phyloP scores from a whole-genome alignment of 2,113 vertebrate genomes.

The Paratilapia polleni region DNA sequence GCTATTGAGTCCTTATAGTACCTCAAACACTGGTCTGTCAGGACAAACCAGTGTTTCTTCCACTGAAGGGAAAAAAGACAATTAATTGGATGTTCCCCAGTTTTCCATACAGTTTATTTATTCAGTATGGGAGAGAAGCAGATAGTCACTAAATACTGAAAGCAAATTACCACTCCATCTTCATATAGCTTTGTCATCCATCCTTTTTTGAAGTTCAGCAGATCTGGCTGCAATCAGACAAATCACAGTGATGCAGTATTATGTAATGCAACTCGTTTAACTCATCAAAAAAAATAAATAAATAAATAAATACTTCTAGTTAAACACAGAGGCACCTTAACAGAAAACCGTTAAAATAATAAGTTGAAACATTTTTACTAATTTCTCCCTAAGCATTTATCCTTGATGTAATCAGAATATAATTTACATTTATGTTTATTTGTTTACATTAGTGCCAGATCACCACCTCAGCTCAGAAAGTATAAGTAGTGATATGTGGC shows the following conservation, averaged over 20 bases:
- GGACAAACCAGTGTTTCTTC: slow-evolving; percentile 99
- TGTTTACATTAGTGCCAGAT: slow-evolving; percentile 38
- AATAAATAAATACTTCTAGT: too few relatives aligned
- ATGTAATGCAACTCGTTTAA: neutral
- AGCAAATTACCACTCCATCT: slow-evolving; percentile 89
- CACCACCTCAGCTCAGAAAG: slow-evolving; percentile 5
- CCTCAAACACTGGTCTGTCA: slow-evolving; percentile 94
- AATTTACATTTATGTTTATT: neutral
- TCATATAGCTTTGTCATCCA: slow-evolving; percentile 98
- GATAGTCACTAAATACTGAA: neutral
- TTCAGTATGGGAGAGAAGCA: neutral
- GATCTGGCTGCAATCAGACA: slow-evolving; percentile 85
- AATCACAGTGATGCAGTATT: neutral
- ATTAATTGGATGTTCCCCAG: neutral
- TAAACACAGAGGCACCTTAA: neutral
- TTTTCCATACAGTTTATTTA: neutral
- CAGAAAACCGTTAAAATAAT: neutral
- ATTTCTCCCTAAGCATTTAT: neutral
- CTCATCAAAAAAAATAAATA: neutral
- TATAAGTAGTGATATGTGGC: neutral
- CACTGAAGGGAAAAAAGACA: slow-evolving; percentile 79
- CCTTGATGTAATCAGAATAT: neutral
- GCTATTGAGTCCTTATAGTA: slow-evolving; percentile 96
- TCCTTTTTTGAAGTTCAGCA: slow-evolving; percentile 99
- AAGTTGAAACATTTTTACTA: neutral